Evolutionary conservation across 1,140 invertebrate species (phyloP).

Genomic region (Drosophila kikkawai): DNA sequence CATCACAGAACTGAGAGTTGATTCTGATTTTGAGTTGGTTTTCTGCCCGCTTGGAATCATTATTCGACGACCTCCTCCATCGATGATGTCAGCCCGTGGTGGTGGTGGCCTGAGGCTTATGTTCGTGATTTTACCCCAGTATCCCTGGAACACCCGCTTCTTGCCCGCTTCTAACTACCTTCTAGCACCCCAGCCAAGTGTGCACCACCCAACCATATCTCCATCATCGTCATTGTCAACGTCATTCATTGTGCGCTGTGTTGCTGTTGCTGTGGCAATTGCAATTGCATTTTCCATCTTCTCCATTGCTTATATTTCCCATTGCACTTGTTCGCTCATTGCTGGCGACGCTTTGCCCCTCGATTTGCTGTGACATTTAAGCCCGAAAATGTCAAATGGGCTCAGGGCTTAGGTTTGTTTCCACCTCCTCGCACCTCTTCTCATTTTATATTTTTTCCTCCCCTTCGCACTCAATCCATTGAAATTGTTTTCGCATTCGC

Average conservation of each 20-base stretch:
- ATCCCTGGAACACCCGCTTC: slow-evolving; percentile 11
- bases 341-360: slow-evolving; percentile 18
- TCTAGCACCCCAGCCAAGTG: slow-evolving; percentile 1
- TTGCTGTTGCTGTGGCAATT: slow-evolving; percentile 28
- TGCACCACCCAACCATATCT: slow-evolving; percentile 34
- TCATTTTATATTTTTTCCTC: not conserved
- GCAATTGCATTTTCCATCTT: slow-evolving; percentile 51
- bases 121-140: slow-evolving; percentile 45
- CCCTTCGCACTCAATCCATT: slow-evolving; percentile 27
- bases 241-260: slow-evolving; percentile 54
- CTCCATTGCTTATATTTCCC: slow-evolving; percentile 36
- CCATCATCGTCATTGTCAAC: slow-evolving; percentile 65
- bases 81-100: slow-evolving; percentile 38
- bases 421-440: not conserved
- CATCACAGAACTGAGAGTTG: slow-evolving; percentile 12
- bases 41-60: slow-evolving; percentile 20
- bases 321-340: slow-evolving; percentile 60
- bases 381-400: slow-evolving; percentile 80
- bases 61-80: slow-evolving; percentile 40
- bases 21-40: slow-evolving; percentile 32
- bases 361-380: slow-evolving; percentile 75
- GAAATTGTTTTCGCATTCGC: slow-evolving; percentile 76
- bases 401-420: slow-evolving; percentile 62
- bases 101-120: slow-evolving; percentile 24
- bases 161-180: not conserved